Conservation (phyloP, 2,888 invertebrate species). For the Apantesis nais region DNA sequence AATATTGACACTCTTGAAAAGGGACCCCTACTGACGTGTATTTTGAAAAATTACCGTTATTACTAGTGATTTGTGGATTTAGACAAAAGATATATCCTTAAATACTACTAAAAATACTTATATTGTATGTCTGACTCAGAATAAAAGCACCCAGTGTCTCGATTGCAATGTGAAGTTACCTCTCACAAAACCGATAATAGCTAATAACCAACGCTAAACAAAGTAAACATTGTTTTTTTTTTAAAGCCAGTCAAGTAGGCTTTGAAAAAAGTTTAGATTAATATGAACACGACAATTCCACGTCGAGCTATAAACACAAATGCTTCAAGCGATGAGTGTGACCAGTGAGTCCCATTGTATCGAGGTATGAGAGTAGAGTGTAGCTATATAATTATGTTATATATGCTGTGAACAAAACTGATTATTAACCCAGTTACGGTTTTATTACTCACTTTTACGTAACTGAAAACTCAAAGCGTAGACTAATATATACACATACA, state of each 20-base stretch:
- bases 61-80: too few relatives aligned
- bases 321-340: not conserved
- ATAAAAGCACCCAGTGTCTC: not conserved
- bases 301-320: not conserved
- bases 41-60: too few relatives aligned
- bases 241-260: not conserved
- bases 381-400: slow-evolving; percentile 14
- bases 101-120: not conserved
- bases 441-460: slow-evolving; percentile 32
- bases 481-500: slow-evolving; percentile 12
- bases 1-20: too few relatives aligned
- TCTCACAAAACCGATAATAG: not conserved
- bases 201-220: not conserved
- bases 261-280: not conserved
- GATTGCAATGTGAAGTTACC: not conserved
- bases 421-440: slow-evolving; percentile 44
- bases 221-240: not conserved
- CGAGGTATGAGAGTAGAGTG: not conserved
- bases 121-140: not conserved
- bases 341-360: not conserved
- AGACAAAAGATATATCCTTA: too few relatives aligned
- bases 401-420: slow-evolving; percentile 41
- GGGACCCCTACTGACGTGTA: too few relatives aligned
- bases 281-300: not conserved
- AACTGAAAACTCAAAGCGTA: slow-evolving; percentile 36